phyloP scores from a whole-genome alignment of 1,140 invertebrate genomes.

The Drosophila trapezifrons region DNA sequence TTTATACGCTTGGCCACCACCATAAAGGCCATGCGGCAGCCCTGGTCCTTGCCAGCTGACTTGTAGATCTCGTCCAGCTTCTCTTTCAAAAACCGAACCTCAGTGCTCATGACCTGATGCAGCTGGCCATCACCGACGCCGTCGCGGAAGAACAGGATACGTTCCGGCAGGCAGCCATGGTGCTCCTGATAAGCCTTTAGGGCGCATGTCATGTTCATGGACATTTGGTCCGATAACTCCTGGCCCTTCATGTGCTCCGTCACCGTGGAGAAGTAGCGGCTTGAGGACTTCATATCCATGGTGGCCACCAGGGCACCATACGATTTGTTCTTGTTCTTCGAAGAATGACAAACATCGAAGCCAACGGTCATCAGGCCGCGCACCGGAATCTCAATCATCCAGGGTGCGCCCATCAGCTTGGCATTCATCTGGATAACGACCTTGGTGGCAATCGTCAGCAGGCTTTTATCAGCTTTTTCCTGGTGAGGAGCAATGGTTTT shows the following conservation, averaged over 20 bases:
- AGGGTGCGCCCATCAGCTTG: conserved; percentile 94
- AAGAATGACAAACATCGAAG: conserved; percentile 94
- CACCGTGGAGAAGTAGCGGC: conserved; percentile 58
- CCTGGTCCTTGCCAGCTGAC: conserved; percentile 49
- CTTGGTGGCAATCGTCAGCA: conserved; percentile 93
- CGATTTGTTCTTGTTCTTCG: conserved; percentile 86
- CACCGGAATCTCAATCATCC: conserved; percentile 90
- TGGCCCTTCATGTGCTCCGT: conserved; percentile 88
- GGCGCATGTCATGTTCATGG: conserved; percentile 86
- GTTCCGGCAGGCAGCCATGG: conserved; percentile 84
- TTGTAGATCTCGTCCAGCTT: conserved; percentile 85
- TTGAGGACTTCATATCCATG: conserved; percentile 85
- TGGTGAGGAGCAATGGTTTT: conserved; percentile 86
- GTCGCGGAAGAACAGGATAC: conserved; percentile 90
- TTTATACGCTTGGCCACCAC: conserved; percentile 90
- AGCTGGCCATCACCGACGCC: conserved; percentile 95
- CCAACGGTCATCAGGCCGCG: conserved; percentile 91
- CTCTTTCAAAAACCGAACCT: conserved; percentile 86
- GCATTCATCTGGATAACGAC: conserved; percentile 93
- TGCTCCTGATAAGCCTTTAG: conserved; percentile 85
- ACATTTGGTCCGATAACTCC: conserved; percentile 89
- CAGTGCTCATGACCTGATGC: conserved; percentile 87
- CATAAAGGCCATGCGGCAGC: conserved; percentile 88
- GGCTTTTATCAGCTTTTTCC: conserved; percentile 59
- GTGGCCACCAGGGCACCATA: conserved; percentile 92